Conservation (phyloP, 1,140 invertebrate species). For the Drosophila melanogaster region Release_6_plus_ISO1_MT NT_033777.3:17353501-17354000, state of each 20-base stretch:
- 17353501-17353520: constrained; percentile 3
- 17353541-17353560: background rate
- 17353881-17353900: constrained; percentile 26
- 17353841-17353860: constrained; percentile 44
- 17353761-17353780: too few species aligned
- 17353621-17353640: too few species aligned
- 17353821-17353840: constrained; percentile 12
- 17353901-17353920: constrained; percentile 67
- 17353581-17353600: background rate
- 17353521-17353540: constrained; percentile 2
- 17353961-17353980: constrained; percentile 20
- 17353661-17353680: background rate
- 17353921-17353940: constrained; percentile 52
- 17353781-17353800: background rate
- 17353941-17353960: constrained; percentile 8
- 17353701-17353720: too few species aligned
- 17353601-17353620: too few species aligned
- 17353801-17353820: background rate
- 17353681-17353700: background rate
- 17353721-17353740: too few species aligned
- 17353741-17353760: too few species aligned
- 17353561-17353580: constrained; percentile 11
- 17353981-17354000: constrained; percentile 68
- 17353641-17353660: too few species aligned
- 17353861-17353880: constrained; percentile 52